Evolutionary conservation across 1,140 invertebrate species (phyloP).

Genomic region (Hyles euphorbiae): DNA sequence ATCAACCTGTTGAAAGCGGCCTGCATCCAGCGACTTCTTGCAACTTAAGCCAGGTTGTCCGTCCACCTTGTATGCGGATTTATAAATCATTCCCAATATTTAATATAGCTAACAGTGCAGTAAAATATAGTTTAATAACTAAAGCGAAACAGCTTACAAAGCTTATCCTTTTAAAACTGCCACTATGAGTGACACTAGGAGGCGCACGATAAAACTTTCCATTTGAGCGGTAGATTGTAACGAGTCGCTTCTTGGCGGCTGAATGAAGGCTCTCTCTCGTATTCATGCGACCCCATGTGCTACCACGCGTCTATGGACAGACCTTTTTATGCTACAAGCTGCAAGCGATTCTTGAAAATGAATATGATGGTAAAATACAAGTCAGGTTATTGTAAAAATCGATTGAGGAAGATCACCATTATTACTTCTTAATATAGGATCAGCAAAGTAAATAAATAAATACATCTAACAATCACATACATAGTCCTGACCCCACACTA

Average conservation of each 20-base stretch:
- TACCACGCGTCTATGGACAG: slow-evolving; percentile 12
- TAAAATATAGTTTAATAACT: too few relatives aligned
- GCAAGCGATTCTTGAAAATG: neutral
- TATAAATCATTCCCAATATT: too few relatives aligned
- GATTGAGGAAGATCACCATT: neutral
- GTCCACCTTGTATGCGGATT: too few relatives aligned
- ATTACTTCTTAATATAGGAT: neutral
- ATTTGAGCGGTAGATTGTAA: slow-evolving; percentile 36
- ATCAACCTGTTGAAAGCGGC: too few relatives aligned
- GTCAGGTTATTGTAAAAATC: neutral
- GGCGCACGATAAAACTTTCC: slow-evolving; percentile 32
- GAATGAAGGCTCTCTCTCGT: slow-evolving; percentile 44
- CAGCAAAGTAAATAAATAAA: neutral
- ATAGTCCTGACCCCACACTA: too few relatives aligned
- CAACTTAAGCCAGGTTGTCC: too few relatives aligned
- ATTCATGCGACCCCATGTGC: slow-evolving; percentile 37
- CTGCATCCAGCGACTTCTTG: too few relatives aligned
- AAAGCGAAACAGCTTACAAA: too few relatives aligned
- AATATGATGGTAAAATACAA: neutral
- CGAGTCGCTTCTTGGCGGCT: slow-evolving; percentile 37
- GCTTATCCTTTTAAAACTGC: too few relatives aligned
- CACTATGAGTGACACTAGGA: neutral
- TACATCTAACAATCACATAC: too few relatives aligned
- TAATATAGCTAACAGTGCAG: too few relatives aligned
- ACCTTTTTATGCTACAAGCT: neutral